Conservation (phyloP, 2,797 vertebrate species). For the Diplodus puntazzo region DNA sequence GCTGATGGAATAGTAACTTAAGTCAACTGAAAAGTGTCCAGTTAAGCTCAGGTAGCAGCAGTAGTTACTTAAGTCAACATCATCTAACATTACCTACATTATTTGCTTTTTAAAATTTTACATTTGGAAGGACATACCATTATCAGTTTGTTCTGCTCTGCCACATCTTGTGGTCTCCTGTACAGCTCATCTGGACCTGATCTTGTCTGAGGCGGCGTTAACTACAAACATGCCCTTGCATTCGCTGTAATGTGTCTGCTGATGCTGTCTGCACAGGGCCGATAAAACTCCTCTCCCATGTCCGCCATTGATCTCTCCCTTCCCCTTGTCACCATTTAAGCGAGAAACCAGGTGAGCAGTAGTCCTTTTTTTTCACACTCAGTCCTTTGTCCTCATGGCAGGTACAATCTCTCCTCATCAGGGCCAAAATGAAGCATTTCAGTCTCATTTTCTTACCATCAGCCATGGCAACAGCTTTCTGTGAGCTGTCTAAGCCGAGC, state of each 20-base stretch:
- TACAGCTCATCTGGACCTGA: neutral
- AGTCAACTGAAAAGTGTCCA: too few species aligned
- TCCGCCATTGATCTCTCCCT: constrained; percentile 3
- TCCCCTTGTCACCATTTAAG: constrained; percentile 15
- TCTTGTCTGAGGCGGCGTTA: neutral
- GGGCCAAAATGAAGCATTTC: constrained; percentile 58
- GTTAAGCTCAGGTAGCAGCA: too few species aligned
- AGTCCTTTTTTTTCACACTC: neutral
- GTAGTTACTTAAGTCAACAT: too few species aligned
- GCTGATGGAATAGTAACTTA: too few species aligned
- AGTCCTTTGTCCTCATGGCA: neutral
- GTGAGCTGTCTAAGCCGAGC: constrained; percentile 28
- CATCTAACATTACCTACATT: too few species aligned
- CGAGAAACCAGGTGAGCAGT: constrained; percentile 15
- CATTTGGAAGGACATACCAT: neutral
- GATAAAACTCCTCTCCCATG: constrained; percentile 21
- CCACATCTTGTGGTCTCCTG: neutral
- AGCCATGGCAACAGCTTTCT: constrained; percentile 66
- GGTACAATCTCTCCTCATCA: constrained; percentile 33
- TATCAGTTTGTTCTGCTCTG: neutral
- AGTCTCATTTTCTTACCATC: constrained; percentile 52
- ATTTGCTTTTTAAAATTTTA: neutral
- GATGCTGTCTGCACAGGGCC: constrained; percentile 29
- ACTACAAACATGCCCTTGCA: constrained; percentile 28
- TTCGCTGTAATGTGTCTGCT: constrained; percentile 11